A percentile compares a stretch with the other conserved stretches of the same genome.
These are phyloP conservation scores for Amblyteles armatorius DNA, from an alignment of 2,888 invertebrate genomes.

Conservation along the genomic window DNA sequence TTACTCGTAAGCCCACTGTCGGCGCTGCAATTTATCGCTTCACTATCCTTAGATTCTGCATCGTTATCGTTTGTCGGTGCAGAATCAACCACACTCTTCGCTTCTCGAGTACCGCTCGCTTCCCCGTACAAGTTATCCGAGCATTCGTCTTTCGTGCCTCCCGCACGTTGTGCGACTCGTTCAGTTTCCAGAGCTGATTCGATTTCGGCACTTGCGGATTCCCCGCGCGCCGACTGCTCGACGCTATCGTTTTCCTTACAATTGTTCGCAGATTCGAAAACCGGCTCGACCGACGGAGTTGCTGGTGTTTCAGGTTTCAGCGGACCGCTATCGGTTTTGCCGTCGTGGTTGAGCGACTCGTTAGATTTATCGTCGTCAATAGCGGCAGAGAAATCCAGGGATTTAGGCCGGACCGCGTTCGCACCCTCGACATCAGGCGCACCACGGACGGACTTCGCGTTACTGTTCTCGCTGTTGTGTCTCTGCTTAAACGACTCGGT, in stretches of 20 bases:
- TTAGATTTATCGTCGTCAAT: constrained; percentile 8
- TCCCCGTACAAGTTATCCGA: not conserved
- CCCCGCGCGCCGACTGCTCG: not conserved
- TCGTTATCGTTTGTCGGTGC: constrained; percentile 1
- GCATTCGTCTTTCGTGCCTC: not conserved
- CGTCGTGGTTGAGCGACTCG: not conserved
- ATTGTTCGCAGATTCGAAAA: not conserved
- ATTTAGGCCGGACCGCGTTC: not conserved
- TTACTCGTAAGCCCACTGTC: constrained; percentile 49
- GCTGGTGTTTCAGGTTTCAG: not conserved
- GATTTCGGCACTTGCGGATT: not conserved
- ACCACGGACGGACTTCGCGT: not conserved
- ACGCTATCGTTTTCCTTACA: not conserved
- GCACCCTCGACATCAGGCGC: not conserved
- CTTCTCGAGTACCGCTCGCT: not conserved
- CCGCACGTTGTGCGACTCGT: not conserved
- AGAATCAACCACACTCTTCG: not conserved
- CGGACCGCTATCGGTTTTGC: constrained; percentile 1
- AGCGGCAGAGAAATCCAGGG: not conserved
- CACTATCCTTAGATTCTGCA: constrained; percentile 9
- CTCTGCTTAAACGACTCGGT: constrained; percentile 16
- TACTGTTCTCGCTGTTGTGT: constrained; percentile 3
- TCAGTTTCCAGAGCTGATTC: not conserved
- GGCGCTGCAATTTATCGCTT: constrained; percentile 43
- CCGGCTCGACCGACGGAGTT: not conserved